A percentile compares a stretch with the other conserved stretches of the same genome.
phyloP scores from a whole-genome alignment of 2,113 vertebrate species.

The Todiramphus chloris region DNA sequence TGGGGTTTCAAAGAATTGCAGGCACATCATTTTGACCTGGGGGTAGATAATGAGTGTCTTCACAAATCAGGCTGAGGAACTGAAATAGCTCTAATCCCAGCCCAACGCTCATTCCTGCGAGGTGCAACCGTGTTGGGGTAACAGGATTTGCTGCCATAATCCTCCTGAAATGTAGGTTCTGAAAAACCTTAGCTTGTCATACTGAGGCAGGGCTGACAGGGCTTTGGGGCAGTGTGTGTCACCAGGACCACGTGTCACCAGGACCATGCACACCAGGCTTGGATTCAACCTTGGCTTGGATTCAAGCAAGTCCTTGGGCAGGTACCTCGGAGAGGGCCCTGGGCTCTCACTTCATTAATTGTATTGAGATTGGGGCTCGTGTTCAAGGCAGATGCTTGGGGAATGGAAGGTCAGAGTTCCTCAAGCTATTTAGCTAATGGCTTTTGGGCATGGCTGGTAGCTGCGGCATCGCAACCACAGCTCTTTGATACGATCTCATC shows the following conservation, averaged over 20 bases:
- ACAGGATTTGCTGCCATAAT: neutral
- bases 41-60: neutral
- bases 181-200: neutral
- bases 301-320: neutral
- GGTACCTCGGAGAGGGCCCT: neutral
- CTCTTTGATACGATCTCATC: neutral
- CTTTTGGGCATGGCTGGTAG: neutral
- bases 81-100: neutral
- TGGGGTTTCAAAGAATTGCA: neutral
- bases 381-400: neutral
- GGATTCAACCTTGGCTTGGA: neutral
- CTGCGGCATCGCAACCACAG: neutral
- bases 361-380: neutral
- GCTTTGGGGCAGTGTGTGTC: neutral
- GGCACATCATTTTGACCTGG: neutral
- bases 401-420: neutral
- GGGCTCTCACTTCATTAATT: neutral
- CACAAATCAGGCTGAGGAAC: neutral
- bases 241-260: fast-evolving
- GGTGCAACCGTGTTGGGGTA: neutral
- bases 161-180: neutral
- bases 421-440: neutral
- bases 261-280: fast-evolving
- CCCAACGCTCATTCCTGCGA: neutral
- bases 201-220: neutral